These are phyloP conservation scores for Clitarchus hookeri DNA, from an alignment of 2,888 invertebrate genomes.

Conservation along the genomic window DNA sequence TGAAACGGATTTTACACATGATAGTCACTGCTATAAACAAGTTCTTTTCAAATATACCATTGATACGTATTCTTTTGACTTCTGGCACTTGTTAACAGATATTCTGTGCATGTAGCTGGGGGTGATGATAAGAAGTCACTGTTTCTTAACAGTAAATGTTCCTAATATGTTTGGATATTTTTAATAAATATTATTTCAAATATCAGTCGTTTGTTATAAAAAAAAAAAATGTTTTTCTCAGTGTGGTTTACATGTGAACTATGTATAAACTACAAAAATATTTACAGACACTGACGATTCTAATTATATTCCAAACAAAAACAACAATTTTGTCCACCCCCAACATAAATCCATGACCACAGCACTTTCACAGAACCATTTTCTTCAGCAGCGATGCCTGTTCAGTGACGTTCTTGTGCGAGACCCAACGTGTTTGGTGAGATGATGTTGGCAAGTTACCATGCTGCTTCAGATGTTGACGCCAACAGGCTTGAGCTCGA, in stretches of 20 bases:
- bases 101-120: background rate
- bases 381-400: no score
- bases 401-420: no score
- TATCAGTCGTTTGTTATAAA: background rate
- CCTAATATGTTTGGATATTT: background rate
- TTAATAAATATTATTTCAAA: background rate
- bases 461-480: constrained; percentile 38
- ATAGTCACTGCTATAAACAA: background rate
- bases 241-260: background rate
- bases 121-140: background rate
- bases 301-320: background rate
- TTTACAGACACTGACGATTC: no score
- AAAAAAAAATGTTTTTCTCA: background rate
- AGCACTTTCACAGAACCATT: no score
- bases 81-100: background rate
- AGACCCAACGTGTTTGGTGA: no score
- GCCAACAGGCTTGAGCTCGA: constrained; percentile 67
- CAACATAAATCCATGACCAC: background rate
- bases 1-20: constrained; percentile 6
- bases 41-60: background rate
- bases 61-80: no score
- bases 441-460: no score
- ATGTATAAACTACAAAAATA: no score
- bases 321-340: background rate
- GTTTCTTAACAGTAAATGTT: background rate